Percentiles rank a stretch among this genome's conserved stretches.
These are phyloP conservation scores for Anarrhichthys ocellatus DNA, from an alignment of 2,113 vertebrate species.

Conservation along the genomic window DNA sequence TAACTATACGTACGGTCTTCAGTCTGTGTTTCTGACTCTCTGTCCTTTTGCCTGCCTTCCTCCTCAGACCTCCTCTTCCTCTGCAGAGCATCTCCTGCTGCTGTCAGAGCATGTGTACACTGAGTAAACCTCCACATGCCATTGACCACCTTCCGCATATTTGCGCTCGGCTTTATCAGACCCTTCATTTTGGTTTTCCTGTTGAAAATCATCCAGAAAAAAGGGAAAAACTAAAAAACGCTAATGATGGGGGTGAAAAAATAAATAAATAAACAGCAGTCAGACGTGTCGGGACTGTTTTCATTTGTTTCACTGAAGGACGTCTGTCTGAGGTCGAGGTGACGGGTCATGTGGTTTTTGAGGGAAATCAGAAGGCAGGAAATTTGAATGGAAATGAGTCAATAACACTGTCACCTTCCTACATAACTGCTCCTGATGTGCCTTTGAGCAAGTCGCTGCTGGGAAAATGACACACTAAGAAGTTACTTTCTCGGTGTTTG, in stretches of 20 bases:
- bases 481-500: too few relatives aligned
- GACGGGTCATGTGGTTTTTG: slow-evolving; percentile 38
- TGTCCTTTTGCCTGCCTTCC: not conserved
- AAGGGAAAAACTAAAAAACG: slow-evolving; percentile 87
- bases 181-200: slow-evolving; percentile 87
- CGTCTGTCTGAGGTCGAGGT: not conserved
- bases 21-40: not conserved
- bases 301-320: slow-evolving; percentile 49
- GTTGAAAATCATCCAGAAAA: slow-evolving; percentile 85
- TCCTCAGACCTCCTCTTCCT: slow-evolving; percentile 34
- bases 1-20: not conserved
- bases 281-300: slow-evolving; percentile 86
- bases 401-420: not conserved
- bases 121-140: slow-evolving; percentile 95
- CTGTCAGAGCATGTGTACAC: slow-evolving; percentile 79
- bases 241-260: slow-evolving; percentile 88
- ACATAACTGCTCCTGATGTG: not conserved
- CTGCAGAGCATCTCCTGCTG: slow-evolving; percentile 59
- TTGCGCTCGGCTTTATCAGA: slow-evolving; percentile 93
- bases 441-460: not conserved
- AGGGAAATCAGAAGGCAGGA: not conserved
- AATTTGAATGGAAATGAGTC: not conserved
- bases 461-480: too few relatives aligned
- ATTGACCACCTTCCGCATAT: slow-evolving; percentile 92
- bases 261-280: slow-evolving; percentile 64